A percentile compares a stretch with the other conserved stretches of the same genome.
Evolutionary conservation across 2,797 vertebrate genomes (phyloP).

Genomic region (Discoglossus pictus): DNA sequence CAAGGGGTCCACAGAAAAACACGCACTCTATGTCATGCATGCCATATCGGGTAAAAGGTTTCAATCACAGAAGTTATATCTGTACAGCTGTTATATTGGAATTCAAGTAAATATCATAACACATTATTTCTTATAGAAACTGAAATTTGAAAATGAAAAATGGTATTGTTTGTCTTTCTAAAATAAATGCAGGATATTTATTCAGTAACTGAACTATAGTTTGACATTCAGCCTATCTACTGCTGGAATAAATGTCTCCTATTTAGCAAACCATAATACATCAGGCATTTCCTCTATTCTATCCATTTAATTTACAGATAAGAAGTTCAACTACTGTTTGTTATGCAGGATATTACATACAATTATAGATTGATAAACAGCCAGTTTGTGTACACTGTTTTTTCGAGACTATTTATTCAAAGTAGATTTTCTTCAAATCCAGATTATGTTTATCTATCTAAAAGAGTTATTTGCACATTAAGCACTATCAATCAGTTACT

Average conservation of each 20-base stretch:
- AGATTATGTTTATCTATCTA: conserved; percentile 29
- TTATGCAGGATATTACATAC: conserved; percentile 19
- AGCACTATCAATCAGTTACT: conserved; percentile 55
- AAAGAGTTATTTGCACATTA: conserved; percentile 50
- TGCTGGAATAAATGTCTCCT: conserved; percentile 27
- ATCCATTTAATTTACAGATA: conserved; percentile 34
- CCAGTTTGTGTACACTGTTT: background rate
- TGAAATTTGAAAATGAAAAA: no score
- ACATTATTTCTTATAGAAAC: no score
- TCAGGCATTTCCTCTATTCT: conserved; percentile 2
- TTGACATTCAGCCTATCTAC: conserved; percentile 17
- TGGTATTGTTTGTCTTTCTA: no score
- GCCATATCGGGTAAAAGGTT: no score
- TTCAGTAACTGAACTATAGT: background rate
- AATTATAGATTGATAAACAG: conserved; percentile 33
- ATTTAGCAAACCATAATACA: conserved; percentile 27
- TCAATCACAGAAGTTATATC: no score
- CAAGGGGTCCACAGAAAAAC: no score
- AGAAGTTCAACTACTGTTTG: conserved; percentile 7
- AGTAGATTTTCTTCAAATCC: background rate
- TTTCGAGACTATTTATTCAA: conserved; percentile 2
- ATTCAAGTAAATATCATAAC: no score
- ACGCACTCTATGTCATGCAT: no score
- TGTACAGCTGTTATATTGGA: no score
- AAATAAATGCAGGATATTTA: no score